These are phyloP conservation scores for Mya arenaria DNA, from an alignment of 1,140 invertebrate genomes.

Conservation along the genomic window DNA sequence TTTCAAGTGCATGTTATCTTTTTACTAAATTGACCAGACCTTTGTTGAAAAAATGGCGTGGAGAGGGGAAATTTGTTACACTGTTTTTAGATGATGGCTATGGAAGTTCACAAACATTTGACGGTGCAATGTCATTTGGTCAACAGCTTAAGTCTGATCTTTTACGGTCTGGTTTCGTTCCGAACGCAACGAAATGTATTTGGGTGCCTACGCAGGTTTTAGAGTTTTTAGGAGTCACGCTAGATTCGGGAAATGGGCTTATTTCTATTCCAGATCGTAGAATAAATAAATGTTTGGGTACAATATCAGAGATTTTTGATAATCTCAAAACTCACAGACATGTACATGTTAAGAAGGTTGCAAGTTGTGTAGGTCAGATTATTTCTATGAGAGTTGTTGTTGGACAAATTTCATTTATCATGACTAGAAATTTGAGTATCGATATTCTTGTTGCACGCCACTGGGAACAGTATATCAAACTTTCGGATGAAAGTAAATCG, in stretches of 20 bases:
- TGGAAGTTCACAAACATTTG: background rate
- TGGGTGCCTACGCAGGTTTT: slow-evolving; percentile 34
- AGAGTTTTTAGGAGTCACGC: slow-evolving; percentile 42
- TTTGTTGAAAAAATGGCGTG: slow-evolving; percentile 31
- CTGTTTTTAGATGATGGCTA: slow-evolving; percentile 38
- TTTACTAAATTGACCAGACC: slow-evolving; percentile 41
- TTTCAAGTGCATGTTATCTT: slow-evolving; percentile 32
- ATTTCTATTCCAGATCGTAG: slow-evolving; percentile 45
- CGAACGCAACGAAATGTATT: slow-evolving; percentile 47
- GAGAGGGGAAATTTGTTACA: slow-evolving; percentile 4
- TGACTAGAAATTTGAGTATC: slow-evolving; percentile 47
- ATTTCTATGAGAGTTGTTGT: slow-evolving; percentile 47
- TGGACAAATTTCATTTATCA: slow-evolving; percentile 51
- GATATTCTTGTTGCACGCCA: slow-evolving; percentile 6
- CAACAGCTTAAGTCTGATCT: slow-evolving; percentile 33
- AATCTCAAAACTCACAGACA: background rate
- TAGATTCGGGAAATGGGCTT: slow-evolving; percentile 28
- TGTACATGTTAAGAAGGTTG: slow-evolving; percentile 34
- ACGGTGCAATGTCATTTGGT: background rate
- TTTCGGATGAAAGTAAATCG: too few relatives aligned
- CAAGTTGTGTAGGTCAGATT: slow-evolving; percentile 51
- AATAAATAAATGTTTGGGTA: slow-evolving; percentile 22
- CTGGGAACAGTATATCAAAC: too few relatives aligned
- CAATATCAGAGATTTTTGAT: slow-evolving; percentile 5
- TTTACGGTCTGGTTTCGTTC: slow-evolving; percentile 48